Percentiles rank a stretch among this genome's conserved stretches.
These are phyloP conservation scores for Drosophila suzukii DNA, from an alignment of 1,140 invertebrate genomes.

Conservation along the genomic window DNA sequence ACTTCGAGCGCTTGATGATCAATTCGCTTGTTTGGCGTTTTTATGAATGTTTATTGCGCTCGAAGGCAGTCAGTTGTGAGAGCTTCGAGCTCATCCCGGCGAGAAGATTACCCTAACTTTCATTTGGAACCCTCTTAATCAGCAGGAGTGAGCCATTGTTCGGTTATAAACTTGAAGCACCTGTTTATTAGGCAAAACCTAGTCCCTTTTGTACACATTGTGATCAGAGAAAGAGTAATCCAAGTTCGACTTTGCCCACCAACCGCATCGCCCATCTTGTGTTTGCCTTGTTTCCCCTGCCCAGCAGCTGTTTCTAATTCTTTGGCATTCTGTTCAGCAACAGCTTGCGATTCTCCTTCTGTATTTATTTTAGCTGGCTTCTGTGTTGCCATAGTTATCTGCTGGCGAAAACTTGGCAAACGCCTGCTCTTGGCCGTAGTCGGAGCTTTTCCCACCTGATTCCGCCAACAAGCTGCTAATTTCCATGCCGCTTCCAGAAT, in stretches of 20 bases:
- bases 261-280: constrained; percentile 2
- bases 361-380: constrained; percentile 41
- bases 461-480: constrained; percentile 69
- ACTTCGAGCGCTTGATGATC: constrained; percentile 68
- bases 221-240: neutral
- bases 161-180: neutral
- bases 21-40: constrained; percentile 76
- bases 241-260: neutral
- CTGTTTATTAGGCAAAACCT: neutral
- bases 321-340: constrained; percentile 39
- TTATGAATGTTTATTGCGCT: constrained; percentile 76
- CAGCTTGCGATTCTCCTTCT: constrained; percentile 40
- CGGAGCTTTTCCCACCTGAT: constrained; percentile 46
- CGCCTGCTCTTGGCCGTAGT: constrained; percentile 13
- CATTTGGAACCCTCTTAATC: constrained; percentile 1
- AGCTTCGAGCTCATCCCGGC: constrained; percentile 6
- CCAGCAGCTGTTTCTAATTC: constrained; percentile 58
- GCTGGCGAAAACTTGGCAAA: constrained; percentile 22
- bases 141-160: constrained; percentile 1
- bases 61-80: constrained; percentile 44
- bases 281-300: constrained; percentile 17
- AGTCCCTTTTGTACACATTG: neutral
- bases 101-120: constrained; percentile 9
- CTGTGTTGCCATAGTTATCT: constrained; percentile 33
- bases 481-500: constrained; percentile 34